Evolutionary conservation across 2,888 invertebrate species (phyloP).

Genomic region (Mesoligia furuncula): DNA sequence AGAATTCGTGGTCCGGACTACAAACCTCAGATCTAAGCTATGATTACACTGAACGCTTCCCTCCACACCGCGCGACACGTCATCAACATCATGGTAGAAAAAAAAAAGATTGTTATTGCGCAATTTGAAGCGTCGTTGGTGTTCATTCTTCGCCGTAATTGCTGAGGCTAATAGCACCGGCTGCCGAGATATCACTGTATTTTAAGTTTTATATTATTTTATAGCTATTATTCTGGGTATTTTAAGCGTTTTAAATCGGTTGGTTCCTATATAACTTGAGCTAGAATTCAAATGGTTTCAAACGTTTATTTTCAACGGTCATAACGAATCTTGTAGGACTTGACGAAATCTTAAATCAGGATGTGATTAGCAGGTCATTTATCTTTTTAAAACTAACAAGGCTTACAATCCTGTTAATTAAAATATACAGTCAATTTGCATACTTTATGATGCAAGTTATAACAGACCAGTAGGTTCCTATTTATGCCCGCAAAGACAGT

Average conservation of each 20-base stretch:
- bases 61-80: constrained; percentile 59
- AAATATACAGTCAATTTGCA: constrained; percentile 24
- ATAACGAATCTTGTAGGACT: neutral
- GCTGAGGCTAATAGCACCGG: constrained; percentile 64
- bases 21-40: constrained; percentile 61
- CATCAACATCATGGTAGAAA: constrained; percentile 62
- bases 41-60: constrained; percentile 62
- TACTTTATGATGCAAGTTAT: constrained; percentile 6
- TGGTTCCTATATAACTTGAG: constrained; percentile 13
- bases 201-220: constrained; percentile 65
- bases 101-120: constrained; percentile 65
- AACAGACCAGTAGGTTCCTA: constrained; percentile 7
- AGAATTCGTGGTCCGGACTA: constrained; percentile 57
- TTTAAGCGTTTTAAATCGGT: constrained; percentile 54
- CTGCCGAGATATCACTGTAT: constrained; percentile 66
- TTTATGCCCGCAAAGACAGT: constrained; percentile 31
- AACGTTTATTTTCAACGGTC: constrained; percentile 1
- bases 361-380: neutral
- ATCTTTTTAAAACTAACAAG: constrained; percentile 18
- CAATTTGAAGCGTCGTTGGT: constrained; percentile 68
- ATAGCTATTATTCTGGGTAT: constrained; percentile 57
- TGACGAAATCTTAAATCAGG: constrained; percentile 19
- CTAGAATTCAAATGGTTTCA: constrained; percentile 14
- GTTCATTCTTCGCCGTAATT: constrained; percentile 67
- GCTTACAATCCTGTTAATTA: constrained; percentile 13